A percentile compares a stretch with the other conserved stretches of the same genome.
These are phyloP conservation scores for Hyppa rectilinea DNA, from an alignment of 2,888 invertebrate species.

Conservation along the genomic window DNA sequence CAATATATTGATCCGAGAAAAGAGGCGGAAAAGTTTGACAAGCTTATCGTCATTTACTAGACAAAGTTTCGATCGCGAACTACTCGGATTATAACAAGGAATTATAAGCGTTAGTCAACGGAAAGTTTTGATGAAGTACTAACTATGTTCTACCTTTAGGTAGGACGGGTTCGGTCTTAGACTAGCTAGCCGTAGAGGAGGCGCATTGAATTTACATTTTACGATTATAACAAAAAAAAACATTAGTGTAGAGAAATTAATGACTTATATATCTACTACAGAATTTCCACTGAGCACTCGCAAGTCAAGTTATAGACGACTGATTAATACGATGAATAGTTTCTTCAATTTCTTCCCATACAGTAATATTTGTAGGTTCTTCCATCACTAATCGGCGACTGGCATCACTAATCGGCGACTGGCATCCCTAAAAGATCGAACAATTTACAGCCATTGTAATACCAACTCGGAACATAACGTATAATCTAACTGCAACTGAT, in stretches of 20 bases:
- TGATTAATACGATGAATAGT: neutral
- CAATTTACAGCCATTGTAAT: constrained; percentile 9
- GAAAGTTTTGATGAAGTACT: constrained; percentile 8
- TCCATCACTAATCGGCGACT: neutral
- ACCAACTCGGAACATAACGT: constrained; percentile 6
- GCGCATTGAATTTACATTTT: too few relatives aligned
- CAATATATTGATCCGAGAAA: too few relatives aligned
- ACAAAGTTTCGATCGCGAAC: constrained; percentile 12
- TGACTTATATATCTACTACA: neutral
- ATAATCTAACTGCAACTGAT: constrained; percentile 5
- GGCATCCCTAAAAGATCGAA: neutral
- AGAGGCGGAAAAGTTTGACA: too few relatives aligned
- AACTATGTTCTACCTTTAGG: neutral
- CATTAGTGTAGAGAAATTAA: neutral
- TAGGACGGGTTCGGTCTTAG: neutral
- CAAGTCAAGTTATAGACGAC: neutral
- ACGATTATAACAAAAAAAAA: too few relatives aligned
- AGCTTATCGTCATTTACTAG: constrained; percentile 26
- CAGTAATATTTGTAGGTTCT: neutral
- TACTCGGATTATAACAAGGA: constrained; percentile 11
- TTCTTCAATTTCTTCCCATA: neutral
- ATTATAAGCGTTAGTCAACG: constrained; percentile 15
- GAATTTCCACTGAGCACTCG: neutral
- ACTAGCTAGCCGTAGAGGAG: neutral
- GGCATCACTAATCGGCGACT: neutral